These are phyloP conservation scores for Takifugu rubripes DNA, from an alignment of 2,797 vertebrate species.

Conservation along the genomic window DNA sequence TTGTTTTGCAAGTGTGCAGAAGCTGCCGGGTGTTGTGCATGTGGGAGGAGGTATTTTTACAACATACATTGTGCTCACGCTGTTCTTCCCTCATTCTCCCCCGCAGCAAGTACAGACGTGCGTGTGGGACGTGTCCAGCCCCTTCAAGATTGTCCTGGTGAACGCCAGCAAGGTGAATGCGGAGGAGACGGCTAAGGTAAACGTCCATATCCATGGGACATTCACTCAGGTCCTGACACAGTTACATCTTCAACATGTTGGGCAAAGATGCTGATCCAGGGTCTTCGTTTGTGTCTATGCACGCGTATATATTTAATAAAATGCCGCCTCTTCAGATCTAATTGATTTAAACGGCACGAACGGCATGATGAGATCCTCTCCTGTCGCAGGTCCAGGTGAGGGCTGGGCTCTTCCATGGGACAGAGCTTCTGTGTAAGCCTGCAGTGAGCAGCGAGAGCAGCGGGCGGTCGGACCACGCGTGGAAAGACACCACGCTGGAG, in stretches of 20 bases:
- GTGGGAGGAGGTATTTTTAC: constrained; percentile 23
- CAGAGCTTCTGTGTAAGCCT: constrained; percentile 92
- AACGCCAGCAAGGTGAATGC: constrained; percentile 94
- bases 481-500: constrained; percentile 85
- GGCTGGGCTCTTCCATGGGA: constrained; percentile 95
- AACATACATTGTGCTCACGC: constrained; percentile 12
- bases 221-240: background rate
- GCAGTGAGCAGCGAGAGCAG: constrained; percentile 88
- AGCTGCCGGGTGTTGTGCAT: constrained; percentile 10
- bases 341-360: too few species aligned
- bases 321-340: background rate
- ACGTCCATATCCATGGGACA: constrained; percentile 5
- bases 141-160: constrained; percentile 87
- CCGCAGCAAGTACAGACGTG: constrained; percentile 72
- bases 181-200: constrained; percentile 91
- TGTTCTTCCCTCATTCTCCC: constrained; percentile 34
- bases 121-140: constrained; percentile 85
- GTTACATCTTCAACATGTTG: background rate
- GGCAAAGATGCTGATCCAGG: too few species aligned
- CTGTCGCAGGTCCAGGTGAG: constrained; percentile 87
- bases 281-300: background rate
- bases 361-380: background rate
- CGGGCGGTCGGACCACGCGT: constrained; percentile 87
- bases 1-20: constrained; percentile 1
- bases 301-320: background rate